Conservation (phyloP, 2,797 vertebrate genomes). For the Leptoclinus maculatus region DNA sequence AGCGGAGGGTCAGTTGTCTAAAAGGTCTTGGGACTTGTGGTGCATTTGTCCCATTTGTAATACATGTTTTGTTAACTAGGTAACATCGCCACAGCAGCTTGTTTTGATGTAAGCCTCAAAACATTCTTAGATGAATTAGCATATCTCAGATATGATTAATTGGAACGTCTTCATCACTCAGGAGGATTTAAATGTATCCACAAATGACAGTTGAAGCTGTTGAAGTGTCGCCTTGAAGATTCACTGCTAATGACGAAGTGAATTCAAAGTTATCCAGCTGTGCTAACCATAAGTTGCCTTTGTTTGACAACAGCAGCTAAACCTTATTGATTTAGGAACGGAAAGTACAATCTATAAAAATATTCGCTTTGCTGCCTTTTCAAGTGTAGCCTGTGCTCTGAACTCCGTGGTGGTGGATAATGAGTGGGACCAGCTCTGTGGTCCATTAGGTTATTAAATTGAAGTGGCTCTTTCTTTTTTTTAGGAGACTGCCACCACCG, state of each 20-base stretch:
- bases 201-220: not conserved
- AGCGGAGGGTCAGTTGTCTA: no score
- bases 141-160: not conserved
- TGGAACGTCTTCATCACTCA: not conserved
- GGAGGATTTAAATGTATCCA: not conserved
- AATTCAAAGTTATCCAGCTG: not conserved
- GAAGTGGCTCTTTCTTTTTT: conserved; percentile 42
- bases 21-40: not conserved
- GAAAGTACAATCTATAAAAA: conserved; percentile 6
- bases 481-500: conserved; percentile 13
- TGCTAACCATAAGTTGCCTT: not conserved
- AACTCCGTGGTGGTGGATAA: conserved; percentile 16
- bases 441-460: conserved; percentile 51
- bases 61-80: not conserved
- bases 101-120: not conserved
- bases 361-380: conserved; percentile 1
- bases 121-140: not conserved
- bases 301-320: not conserved
- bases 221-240: not conserved
- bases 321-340: not conserved
- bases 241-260: not conserved
- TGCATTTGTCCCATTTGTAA: not conserved
- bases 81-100: no score
- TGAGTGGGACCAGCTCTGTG: conserved; percentile 18
- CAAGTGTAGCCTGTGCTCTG: not conserved